These are phyloP conservation scores for Wasmannia auropunctata DNA, from an alignment of 1,140 invertebrate species.

Conservation along the genomic window DNA sequence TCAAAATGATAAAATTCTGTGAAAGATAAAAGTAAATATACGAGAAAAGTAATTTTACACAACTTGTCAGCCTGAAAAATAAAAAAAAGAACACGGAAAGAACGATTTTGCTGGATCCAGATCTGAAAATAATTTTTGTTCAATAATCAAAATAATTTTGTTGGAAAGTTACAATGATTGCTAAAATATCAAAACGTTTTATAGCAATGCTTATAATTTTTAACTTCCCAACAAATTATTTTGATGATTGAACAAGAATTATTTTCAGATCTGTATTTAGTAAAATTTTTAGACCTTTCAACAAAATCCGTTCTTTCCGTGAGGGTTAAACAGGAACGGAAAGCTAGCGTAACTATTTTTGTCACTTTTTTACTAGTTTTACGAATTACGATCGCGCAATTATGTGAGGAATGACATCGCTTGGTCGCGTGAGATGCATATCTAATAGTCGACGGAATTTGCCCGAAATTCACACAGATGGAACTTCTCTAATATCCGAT, in stretches of 20 bases:
- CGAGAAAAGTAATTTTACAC: not conserved
- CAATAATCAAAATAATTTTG: too few species aligned
- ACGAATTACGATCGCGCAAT: constrained; percentile 59
- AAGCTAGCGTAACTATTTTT: constrained; percentile 59
- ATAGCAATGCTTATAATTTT: too few species aligned
- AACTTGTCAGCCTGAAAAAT: not conserved
- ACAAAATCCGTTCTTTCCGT: too few species aligned
- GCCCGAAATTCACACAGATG: constrained; percentile 52
- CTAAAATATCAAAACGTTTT: too few species aligned
- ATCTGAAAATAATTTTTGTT: too few species aligned
- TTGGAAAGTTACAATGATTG: too few species aligned
- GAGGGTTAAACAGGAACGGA: not conserved
- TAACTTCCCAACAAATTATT: too few species aligned
- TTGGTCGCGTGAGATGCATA: constrained; percentile 7
- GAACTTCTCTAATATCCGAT: constrained; percentile 29
- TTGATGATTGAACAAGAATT: too few species aligned
- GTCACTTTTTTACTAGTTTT: too few species aligned
- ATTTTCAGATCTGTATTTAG: too few species aligned
- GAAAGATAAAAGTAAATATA: not conserved
- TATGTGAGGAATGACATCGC: constrained; percentile 60
- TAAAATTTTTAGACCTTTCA: too few species aligned
- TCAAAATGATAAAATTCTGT: not conserved
- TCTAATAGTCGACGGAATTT: constrained; percentile 46
- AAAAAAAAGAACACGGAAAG: not conserved
- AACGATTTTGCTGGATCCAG: too few species aligned